Evolutionary conservation across 2,888 invertebrate genomes (phyloP).

Genomic region (Hirtodrosophila alboralis): DNA sequence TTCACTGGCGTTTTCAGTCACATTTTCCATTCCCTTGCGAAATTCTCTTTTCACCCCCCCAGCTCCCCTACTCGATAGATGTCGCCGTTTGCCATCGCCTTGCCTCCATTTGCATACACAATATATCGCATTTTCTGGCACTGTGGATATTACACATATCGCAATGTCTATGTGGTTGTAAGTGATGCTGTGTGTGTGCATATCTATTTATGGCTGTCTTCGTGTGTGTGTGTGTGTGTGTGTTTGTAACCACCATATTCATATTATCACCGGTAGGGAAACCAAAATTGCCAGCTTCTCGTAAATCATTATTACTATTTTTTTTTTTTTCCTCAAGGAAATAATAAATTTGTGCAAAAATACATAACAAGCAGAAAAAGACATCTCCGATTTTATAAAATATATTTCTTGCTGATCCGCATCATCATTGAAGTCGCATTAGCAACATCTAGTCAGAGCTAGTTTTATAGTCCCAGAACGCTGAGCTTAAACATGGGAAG

Average conservation of each 20-base stretch:
- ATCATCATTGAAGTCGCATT: too few relatives aligned
- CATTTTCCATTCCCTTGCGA: conserved; percentile 15
- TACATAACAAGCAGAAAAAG: too few relatives aligned
- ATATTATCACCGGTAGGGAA: conserved; percentile 20
- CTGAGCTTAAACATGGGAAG: too few relatives aligned
- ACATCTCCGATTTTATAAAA: too few relatives aligned
- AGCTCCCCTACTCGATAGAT: conserved; percentile 5
- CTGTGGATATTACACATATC: conserved; percentile 25
- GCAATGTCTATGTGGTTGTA: not conserved
- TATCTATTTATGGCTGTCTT: not conserved
- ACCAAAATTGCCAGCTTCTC: conserved; percentile 10
- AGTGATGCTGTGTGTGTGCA: not conserved
- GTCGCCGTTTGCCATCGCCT: conserved; percentile 31
- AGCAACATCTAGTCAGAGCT: too few relatives aligned
- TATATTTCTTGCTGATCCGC: too few relatives aligned
- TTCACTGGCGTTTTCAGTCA: conserved; percentile 22
- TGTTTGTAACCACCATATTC: conserved; percentile 5
- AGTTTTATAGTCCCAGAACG: too few relatives aligned
- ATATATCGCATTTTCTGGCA: conserved; percentile 23
- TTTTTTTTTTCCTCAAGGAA: too few relatives aligned
- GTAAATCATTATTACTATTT: conserved; percentile 50
- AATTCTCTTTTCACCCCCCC: conserved; percentile 18
- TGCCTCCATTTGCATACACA: conserved; percentile 51
- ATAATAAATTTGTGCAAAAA: too few relatives aligned
- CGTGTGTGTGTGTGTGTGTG: too few relatives aligned